Conservation (phyloP, 35 echinoderm and acorn worm species). For the Apostichopus japonicus region DNA sequence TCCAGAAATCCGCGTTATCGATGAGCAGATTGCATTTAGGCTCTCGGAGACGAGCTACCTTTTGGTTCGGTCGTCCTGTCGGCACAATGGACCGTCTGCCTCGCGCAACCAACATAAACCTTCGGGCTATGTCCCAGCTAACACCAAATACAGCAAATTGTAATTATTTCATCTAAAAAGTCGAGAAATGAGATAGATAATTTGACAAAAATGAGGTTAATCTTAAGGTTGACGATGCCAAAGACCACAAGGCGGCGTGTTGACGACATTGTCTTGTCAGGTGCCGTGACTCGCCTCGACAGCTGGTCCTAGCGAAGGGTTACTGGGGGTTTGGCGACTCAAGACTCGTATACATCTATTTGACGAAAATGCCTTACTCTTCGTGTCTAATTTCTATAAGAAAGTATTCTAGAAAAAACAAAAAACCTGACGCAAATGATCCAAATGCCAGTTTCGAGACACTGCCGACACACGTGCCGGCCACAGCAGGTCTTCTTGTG, state of each 20-base stretch:
- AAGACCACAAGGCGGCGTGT: constrained; percentile 63
- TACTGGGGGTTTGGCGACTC: constrained; percentile 12
- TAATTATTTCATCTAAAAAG: constrained; percentile 85
- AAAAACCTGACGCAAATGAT: constrained; percentile 53
- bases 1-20: constrained; percentile 37
- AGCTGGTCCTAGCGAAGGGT: constrained; percentile 30
- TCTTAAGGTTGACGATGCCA: constrained; percentile 69
- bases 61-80: constrained; percentile 1
- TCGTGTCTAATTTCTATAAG: constrained; percentile 45
- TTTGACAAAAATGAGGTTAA: constrained; percentile 80
- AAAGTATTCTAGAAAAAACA: constrained; percentile 39
- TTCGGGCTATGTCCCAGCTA: constrained; percentile 81
- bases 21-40: constrained; percentile 24
- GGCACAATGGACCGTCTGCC: constrained; percentile 45
- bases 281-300: constrained; percentile 41
- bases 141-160: constrained; percentile 92
- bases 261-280: constrained; percentile 50
- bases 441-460: constrained; percentile 67
- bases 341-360: constrained; percentile 17
- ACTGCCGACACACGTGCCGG: constrained; percentile 85
- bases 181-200: constrained; percentile 87
- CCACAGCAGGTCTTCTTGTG: constrained; percentile 39
- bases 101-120: constrained; percentile 45
- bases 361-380: constrained; percentile 19
- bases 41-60: not conserved